Conservation (phyloP, 2,797 vertebrate species). For the Sebastes hubbsi region DNA sequence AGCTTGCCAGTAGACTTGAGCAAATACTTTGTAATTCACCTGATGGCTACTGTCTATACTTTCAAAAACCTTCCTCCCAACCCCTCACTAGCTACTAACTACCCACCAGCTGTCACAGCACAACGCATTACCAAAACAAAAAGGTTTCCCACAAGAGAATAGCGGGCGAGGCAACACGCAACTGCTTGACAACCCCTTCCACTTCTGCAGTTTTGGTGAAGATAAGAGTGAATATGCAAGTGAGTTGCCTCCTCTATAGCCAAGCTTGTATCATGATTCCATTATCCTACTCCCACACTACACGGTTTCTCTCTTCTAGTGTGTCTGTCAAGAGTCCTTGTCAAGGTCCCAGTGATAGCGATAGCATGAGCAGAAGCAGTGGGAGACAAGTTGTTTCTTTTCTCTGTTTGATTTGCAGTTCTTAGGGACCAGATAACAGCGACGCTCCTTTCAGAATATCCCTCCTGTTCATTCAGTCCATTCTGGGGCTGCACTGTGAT, state of each 20-base stretch:
- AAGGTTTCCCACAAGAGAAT: conserved; percentile 51
- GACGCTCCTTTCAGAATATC: conserved; percentile 27
- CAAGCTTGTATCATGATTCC: conserved; percentile 44
- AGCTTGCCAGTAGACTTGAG: conserved; percentile 21
- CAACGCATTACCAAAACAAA: conserved; percentile 53
- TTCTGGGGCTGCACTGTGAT: conserved; percentile 62
- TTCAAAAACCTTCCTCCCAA: conserved; percentile 13
- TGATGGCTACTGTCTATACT: conserved; percentile 31
- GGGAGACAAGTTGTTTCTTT: conserved; percentile 52
- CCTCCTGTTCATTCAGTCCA: conserved; percentile 37
- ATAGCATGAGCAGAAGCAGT: conserved; percentile 54
- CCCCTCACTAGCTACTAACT: conserved; percentile 25
- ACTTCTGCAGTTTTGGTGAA: conserved; percentile 49
- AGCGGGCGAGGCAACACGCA: conserved; percentile 20
- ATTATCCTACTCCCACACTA: conserved; percentile 48
- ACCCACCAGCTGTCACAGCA: conserved; percentile 57
- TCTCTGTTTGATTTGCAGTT: conserved; percentile 56
- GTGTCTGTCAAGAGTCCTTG: conserved; percentile 58
- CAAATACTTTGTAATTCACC: conserved; percentile 39
- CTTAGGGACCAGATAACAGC: conserved; percentile 37
- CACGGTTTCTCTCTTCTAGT: conserved; percentile 53
- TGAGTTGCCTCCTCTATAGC: conserved; percentile 34
- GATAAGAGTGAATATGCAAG: conserved; percentile 63
- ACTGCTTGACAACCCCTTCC: conserved; percentile 47
- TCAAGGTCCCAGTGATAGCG: conserved; percentile 57